A percentile compares a stretch with the other conserved stretches of the same genome.
Conservation (phyloP, 1,140 invertebrate species). For the Homarus americanus region DNA sequence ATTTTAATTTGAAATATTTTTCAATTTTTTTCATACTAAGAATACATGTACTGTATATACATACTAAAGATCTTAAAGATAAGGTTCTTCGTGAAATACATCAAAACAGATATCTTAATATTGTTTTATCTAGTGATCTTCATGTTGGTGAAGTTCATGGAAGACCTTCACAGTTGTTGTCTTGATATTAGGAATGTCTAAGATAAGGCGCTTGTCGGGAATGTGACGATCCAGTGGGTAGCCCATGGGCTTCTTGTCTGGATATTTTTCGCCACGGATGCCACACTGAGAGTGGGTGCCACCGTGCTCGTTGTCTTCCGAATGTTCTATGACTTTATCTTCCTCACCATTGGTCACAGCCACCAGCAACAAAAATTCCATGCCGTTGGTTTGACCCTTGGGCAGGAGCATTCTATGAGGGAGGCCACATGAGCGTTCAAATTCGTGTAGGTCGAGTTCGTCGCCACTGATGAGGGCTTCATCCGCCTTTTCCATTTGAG, state of each 20-base stretch:
- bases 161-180: neutral
- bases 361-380: conserved; percentile 79
- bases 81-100: no score
- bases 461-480: conserved; percentile 74
- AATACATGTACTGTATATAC: no score
- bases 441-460: conserved; percentile 79
- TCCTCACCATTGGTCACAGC: conserved; percentile 78
- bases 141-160: neutral
- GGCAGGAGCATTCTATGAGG: conserved; percentile 82
- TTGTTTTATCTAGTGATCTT: no score
- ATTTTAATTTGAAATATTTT: no score
- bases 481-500: conserved; percentile 6
- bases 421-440: conserved; percentile 81
- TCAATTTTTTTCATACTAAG: no score
- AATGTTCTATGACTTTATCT: conserved; percentile 68
- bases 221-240: neutral
- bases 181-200: neutral
- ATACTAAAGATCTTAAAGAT: no score
- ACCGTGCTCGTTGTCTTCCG: neutral
- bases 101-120: no score
- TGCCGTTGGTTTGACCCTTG: conserved; percentile 80
- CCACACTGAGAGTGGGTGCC: conserved; percentile 40
- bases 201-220: neutral
- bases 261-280: conserved; percentile 12
- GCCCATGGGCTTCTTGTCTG: conserved; percentile 25